These are phyloP conservation scores for Enteromius thamalakanensis DNA, from an alignment of 2,797 vertebrate species.

Conservation along the genomic window DNA sequence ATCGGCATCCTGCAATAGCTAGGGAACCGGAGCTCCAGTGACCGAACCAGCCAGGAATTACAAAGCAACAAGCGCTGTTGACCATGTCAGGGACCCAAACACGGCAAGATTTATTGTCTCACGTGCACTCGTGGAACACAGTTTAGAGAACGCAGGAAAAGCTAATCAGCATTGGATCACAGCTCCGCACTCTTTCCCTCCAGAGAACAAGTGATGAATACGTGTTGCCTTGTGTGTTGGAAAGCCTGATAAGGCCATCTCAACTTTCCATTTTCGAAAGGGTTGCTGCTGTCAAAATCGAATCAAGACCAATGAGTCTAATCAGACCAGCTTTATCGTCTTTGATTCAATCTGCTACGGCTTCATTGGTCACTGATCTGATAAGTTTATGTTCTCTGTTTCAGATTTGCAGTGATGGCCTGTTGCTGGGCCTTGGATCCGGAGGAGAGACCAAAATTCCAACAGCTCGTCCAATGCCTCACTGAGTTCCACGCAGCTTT, in stretches of 20 bases:
- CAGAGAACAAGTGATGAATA: slow-evolving; percentile 65
- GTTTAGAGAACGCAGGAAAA: slow-evolving; percentile 36
- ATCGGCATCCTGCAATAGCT: slow-evolving; percentile 70
- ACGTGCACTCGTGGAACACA: background rate
- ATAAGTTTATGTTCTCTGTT: background rate
- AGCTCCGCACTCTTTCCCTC: slow-evolving; percentile 35
- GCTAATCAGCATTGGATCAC: slow-evolving; percentile 51
- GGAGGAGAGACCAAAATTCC: slow-evolving; percentile 97
- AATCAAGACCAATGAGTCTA: slow-evolving; percentile 15
- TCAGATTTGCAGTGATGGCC: slow-evolving; percentile 98
- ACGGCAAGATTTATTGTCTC: slow-evolving; percentile 39
- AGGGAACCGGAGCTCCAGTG: slow-evolving; percentile 23
- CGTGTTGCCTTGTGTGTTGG: slow-evolving; percentile 4
- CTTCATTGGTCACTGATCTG: background rate
- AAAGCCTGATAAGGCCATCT: slow-evolving; percentile 13
- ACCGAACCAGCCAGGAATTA: slow-evolving; percentile 23
- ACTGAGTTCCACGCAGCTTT: slow-evolving; percentile 97
- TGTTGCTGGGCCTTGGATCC: slow-evolving; percentile 98
- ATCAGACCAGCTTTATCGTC: background rate
- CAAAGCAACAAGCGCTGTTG: slow-evolving; percentile 26
- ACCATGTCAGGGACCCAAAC: slow-evolving; percentile 41
- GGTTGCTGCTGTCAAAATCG: slow-evolving; percentile 7
- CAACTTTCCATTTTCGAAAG: background rate
- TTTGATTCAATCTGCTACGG: background rate
- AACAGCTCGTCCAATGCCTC: slow-evolving; percentile 98